Evolutionary conservation across 2,113 vertebrate species (phyloP), one percentile per base, ranked within the genome.

Genomic region (Cervus canadensis): DNA sequence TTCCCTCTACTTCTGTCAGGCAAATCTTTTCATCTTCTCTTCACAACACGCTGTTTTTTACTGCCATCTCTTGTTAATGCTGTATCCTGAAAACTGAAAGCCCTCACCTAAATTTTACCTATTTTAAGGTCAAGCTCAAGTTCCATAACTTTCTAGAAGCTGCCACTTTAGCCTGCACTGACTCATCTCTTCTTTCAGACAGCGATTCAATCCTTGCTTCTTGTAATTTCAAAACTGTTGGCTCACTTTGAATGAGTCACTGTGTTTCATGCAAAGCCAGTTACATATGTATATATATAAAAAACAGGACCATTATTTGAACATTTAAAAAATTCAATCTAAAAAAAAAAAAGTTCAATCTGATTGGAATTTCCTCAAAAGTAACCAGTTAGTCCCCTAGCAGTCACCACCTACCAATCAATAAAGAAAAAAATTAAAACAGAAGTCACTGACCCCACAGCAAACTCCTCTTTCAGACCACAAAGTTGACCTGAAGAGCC

Each of bases 361-460:
- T 94, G 26, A 94, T 50, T 87, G 71, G 13, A 93, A 88, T n/a
- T 89, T 15, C 10, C 82, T 95, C n/a, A 89, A 96, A 87, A 87
- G 36, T n/a, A 96, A 43, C 25, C 87, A 54, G 11, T 52, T 1
- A 56, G 50, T 56, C 21, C n/a, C 13, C 33, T 56, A 40, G 33
- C 33, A 83, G 52, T 36, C 26, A 92, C 2, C n/a, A 91, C 40
- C 14, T 60, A 86, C 21, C 9, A 67, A 25, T 74, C 12, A 76
- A 79, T 19, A 88, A 86, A 62, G 10, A 71, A 83, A 74, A 90
- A 67, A 89, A 91, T 85, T 12, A 92, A 33, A 76, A 94, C 54
- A 94, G 64, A 92, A 8, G 40, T 85, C 76, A 89, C 0, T 57
- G 78, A 50, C 15, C 6, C 15, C 12, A 52, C 7, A 59, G 57